Base-by-base conservation (phyloP, 2,797 vertebrate genomes). In the Orestias chungarensis region DNA sequence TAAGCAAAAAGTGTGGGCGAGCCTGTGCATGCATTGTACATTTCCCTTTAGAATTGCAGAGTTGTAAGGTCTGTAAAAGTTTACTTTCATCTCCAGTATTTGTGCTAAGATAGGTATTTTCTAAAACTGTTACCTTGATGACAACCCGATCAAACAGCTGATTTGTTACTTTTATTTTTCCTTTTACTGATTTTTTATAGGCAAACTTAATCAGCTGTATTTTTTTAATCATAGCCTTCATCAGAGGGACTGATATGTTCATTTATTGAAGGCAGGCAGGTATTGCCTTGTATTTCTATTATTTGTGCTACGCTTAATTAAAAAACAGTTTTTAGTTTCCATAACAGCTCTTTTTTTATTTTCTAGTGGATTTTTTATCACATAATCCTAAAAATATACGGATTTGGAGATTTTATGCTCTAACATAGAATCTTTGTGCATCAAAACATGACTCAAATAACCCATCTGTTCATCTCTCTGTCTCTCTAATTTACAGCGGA, bases 401-500 rank as follows among this genome's bases (percentile, higher is more conserved):
- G 49, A 9, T 50, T 50, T 50, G 23, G 23, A 4, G n/a, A n/a
- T 25, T 50, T 25, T 25, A 10, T 25, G 23, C n/a, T 25, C n/a
- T 50, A n/a, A 50, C 10, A 50, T 11, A n/a, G 18, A 2, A 3
- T 11, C n/a, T 62, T 64, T 50, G 6, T 54, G 1, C 17, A 9
- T 49, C n/a, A 6, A 15, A 40, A 46, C 64, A 25, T 55, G 66
- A 65, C 64, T 49, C 44, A 4, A 40, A 17, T 57, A 0, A 44
- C 14, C 29, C 59, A 38, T 2, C 12, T 44, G 3, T 42, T 8
- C 12, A 23, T 14, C 29, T 55, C 1, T 31, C n/a, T 68, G n/a
- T 70, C n/a, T 73, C 8, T 88, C 61, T 73, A 27, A 94, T 83
- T 92, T 67, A 14, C 64, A 99, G 98, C 98, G 95, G 98, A 99